These are phyloP conservation scores for Sciurus vulgaris DNA, from an alignment of 2,797 vertebrate genomes.

Conservation along the genomic window DNA sequence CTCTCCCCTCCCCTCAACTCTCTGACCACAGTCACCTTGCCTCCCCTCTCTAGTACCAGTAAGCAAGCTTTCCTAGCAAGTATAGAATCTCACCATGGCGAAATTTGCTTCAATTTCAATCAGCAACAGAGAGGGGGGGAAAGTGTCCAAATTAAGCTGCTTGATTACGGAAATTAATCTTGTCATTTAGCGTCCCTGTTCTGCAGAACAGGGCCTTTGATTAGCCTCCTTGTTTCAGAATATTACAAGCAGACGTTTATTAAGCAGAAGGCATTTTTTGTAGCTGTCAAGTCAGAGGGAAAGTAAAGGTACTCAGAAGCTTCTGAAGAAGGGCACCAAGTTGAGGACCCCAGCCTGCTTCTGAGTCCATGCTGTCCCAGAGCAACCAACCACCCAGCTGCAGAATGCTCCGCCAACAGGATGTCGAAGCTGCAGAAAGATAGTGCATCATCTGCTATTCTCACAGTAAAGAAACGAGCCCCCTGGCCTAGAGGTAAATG, in stretches of 20 bases:
- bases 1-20: neutral
- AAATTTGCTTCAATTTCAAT: constrained; percentile 88
- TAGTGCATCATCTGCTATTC: neutral
- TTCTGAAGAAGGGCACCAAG: constrained; percentile 59
- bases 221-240: constrained; percentile 90
- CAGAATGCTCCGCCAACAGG: neutral
- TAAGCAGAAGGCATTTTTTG: constrained; percentile 85
- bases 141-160: constrained; percentile 89
- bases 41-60: constrained; percentile 67
- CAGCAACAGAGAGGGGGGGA: constrained; percentile 85
- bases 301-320: constrained; percentile 75
- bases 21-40: constrained; percentile 56
- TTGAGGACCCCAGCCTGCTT: neutral
- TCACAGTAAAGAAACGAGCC: neutral
- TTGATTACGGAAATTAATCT: constrained; percentile 92
- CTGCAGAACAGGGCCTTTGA: constrained; percentile 88
- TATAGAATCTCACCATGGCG: constrained; percentile 83
- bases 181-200: constrained; percentile 88
- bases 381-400: neutral
- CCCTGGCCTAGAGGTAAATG: constrained; percentile 20
- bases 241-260: constrained; percentile 88
- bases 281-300: constrained; percentile 52
- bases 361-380: neutral
- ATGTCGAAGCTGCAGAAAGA: neutral
- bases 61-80: constrained; percentile 68